Evolutionary conservation across 2,888 invertebrate genomes (phyloP).

Genomic region (Eupithecia abbreviata): DNA sequence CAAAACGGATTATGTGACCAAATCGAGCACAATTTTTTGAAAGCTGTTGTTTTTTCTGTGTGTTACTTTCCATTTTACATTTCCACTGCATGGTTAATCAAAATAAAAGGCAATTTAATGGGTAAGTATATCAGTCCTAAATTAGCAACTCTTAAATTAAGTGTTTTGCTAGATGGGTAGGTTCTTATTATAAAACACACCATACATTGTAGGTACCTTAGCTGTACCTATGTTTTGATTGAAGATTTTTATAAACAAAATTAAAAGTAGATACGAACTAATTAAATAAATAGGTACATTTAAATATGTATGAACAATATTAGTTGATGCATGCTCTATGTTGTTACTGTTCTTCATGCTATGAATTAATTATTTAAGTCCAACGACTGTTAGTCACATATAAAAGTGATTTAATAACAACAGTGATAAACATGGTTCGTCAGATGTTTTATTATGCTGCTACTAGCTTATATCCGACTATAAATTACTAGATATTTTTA

Average conservation of each 20-base stretch:
- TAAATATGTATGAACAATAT: constrained; percentile 14
- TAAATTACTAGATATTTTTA: not conserved
- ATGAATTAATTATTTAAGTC: constrained; percentile 15
- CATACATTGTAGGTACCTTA: not conserved
- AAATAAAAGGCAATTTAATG: not conserved
- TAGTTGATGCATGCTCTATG: constrained; percentile 34
- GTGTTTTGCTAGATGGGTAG: not conserved
- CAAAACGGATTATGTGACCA: constrained; percentile 19
- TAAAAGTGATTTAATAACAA: constrained; percentile 13
- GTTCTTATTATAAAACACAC: not conserved
- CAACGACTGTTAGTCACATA: constrained; percentile 32
- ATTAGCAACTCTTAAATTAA: not conserved
- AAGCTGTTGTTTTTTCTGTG: not conserved
- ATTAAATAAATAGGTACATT: constrained; percentile 16
- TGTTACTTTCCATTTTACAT: not conserved
- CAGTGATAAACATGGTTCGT: constrained; percentile 18
- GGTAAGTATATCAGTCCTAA: not conserved
- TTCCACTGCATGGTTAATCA: not conserved
- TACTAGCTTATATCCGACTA: not conserved
- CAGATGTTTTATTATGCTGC: constrained; percentile 12
- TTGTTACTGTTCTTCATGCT: constrained; percentile 32
- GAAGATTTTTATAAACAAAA: constrained; percentile 25
- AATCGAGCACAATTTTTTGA: constrained; percentile 5
- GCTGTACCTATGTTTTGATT: not conserved
- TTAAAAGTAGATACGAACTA: constrained; percentile 15